Evolutionary conservation across 2,113 vertebrate genomes (phyloP).

Genomic region (Hemichromis elongatus): DNA sequence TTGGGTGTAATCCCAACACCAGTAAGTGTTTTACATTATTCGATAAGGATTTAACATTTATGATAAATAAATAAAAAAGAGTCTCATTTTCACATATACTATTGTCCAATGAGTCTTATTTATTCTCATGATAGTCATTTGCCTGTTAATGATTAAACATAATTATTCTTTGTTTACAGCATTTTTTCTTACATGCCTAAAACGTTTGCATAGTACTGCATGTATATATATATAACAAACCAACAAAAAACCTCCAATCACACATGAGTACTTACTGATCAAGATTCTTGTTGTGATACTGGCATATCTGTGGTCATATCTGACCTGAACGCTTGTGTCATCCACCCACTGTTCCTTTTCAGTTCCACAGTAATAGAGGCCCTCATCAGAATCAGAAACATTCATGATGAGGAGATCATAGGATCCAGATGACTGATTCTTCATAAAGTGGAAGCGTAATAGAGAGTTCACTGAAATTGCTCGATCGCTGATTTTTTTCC

Average conservation of each 20-base stretch:
- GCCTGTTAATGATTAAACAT: too few species aligned
- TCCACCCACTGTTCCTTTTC: background rate
- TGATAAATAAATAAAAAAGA: too few species aligned
- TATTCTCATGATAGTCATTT: too few species aligned
- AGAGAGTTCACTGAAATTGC: background rate
- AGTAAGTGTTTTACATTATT: background rate
- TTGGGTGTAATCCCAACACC: background rate
- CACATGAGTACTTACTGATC: background rate
- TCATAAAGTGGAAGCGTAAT: background rate
- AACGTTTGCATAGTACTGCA: background rate
- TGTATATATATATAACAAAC: background rate
- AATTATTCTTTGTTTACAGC: background rate
- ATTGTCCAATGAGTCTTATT: too few species aligned
- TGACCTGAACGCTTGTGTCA: accelerated
- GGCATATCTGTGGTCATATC: background rate
- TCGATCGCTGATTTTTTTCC: background rate
- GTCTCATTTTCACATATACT: too few species aligned
- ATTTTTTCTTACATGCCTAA: background rate
- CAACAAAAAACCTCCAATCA: background rate
- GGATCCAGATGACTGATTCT: background rate
- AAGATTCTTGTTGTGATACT: background rate
- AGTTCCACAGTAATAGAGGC: background rate
- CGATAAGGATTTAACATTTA: background rate
- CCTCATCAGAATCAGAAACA: background rate
- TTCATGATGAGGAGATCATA: background rate